Base-by-base conservation (phyloP, 2,113 vertebrate species). In the Rhinichthys klamathensis region DNA sequence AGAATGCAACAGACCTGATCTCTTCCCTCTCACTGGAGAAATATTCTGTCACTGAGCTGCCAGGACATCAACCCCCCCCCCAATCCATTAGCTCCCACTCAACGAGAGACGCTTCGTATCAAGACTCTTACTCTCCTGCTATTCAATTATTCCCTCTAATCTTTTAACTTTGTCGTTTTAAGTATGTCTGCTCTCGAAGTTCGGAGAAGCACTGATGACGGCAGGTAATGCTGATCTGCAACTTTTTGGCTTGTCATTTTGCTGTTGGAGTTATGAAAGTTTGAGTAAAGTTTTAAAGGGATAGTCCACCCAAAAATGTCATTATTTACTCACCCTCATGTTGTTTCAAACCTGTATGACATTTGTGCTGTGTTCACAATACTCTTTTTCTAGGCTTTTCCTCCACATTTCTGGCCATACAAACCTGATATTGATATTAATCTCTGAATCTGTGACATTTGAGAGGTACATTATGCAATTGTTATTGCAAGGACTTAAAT, bases 101-200 rank as follows among this genome's bases (percentile, higher is more conserved):
- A 56, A 21, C 1, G 1, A 61, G n/a, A 75, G 54, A 27, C 30
- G 21, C 70, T 65, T 60, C n/a, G 10, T 60, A 67, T 72, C 23
- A 67, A 84, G 56, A 84, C 72, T 63, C 15, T 32, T 3, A 63
- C 35, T 51, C 25, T 78, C 46, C 51, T 27, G 4, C 70, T 85
- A 18, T 82, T 82, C 41, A 61, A 51, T 85, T 88, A 88, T 85
- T 85, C 72, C 49, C 63, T 88, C 35, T 67, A 85, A 85, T 88
- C 79, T 49, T 32, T 85, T 44, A 44, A 81, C 86, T 84, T 38
- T 46, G 10, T 56, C 27, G 58, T 30, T 75, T 15, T 41, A 85
- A 82, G n/a, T 38, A 21, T 51, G 7, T 51, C 83, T 75, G 11
- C 69, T 44, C 60, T 30, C 2, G 8, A 80, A 56, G 49, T 63